phyloP scores from a whole-genome alignment of 2,113 vertebrate species.

The Gobius niger region DNA sequence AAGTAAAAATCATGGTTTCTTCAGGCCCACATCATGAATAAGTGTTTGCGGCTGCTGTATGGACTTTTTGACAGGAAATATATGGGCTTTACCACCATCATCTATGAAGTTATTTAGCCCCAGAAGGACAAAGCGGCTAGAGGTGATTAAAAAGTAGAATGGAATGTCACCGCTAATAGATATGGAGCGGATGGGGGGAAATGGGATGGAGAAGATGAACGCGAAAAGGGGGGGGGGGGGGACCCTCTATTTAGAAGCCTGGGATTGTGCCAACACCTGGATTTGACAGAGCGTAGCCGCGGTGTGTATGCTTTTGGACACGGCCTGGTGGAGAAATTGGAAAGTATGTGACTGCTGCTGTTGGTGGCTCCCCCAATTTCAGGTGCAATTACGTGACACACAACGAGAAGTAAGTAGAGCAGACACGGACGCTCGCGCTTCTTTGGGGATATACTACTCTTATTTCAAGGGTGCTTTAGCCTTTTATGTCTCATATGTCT shows the following conservation, averaged over 20 bases:
- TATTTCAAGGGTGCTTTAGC: slow-evolving; percentile 4
- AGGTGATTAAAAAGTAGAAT: slow-evolving; percentile 76
- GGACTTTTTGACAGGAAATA: slow-evolving; percentile 42
- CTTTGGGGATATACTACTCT: slow-evolving; percentile 21
- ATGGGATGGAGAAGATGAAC: slow-evolving; percentile 43
- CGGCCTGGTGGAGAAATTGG: slow-evolving; percentile 40
- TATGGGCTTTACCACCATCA: slow-evolving; percentile 51
- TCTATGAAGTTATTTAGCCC: slow-evolving; percentile 65
- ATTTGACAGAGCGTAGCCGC: slow-evolving; percentile 12
- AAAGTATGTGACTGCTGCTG: slow-evolving; percentile 39
- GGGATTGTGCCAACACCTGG: background rate
- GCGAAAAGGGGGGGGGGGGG: slow-evolving; percentile 27
- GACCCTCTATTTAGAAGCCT: slow-evolving; percentile 24
- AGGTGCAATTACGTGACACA: slow-evolving; percentile 71
- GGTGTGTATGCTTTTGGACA: slow-evolving; percentile 4
- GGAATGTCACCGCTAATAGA: slow-evolving; percentile 78
- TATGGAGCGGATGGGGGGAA: slow-evolving; percentile 59
- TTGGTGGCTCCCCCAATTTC: slow-evolving; percentile 63
- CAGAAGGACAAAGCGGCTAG: slow-evolving; percentile 61
- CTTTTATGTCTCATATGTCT: background rate
- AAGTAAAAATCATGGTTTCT: slow-evolving; percentile 1
- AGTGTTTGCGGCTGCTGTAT: slow-evolving; percentile 28
- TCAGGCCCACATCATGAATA: slow-evolving; percentile 36
- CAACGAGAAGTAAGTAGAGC: slow-evolving; percentile 59
- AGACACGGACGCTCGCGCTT: slow-evolving; percentile 41